Evolutionary conservation across 2,888 invertebrate species (phyloP), one percentile per base, ranked within the genome.

Genomic region (Odontocerum albicorne): DNA sequence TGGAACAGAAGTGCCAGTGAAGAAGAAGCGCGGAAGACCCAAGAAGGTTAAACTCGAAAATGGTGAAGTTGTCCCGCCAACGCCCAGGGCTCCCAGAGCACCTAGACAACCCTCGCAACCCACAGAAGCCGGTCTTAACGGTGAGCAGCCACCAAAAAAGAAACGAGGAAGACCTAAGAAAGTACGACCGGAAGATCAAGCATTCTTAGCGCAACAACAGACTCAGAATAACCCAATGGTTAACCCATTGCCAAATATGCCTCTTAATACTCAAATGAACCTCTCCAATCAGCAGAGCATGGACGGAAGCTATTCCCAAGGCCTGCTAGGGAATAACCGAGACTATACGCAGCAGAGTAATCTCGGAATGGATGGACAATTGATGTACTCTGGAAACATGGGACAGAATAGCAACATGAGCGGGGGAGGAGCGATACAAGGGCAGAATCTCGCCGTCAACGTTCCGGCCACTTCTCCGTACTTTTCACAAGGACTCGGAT

Each of bases 1-100:
- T 71, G 83, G 82, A 63, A 81, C 81, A 45, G 80, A 82, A 66
- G 75, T 86, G 59, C 87, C 89, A 0, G 85, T 87, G 40, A 92
- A 92, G 75, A 92, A 92, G 78, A 92, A 92, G 71, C 80, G 92
- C n/a, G 92, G 92, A 1, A 75, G 92, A n/a, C 92, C 92, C 57
- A 92, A 92, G 76, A 92, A 92, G 72, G 84, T 87, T 19, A 87
- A 87, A 67, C 73, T 79, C 63, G 82, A 82, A 67, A 87, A 84
- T 68, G 86, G 81, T 20, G 86, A 80, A 68, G 80, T 81, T 43
- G 84, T 83, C 57, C 81, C 83, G 38, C 75, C 82, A 7, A 69
- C 75, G 12, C 79, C 79, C 38, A 69, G 75, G 32, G 68, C 77
- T 27, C 75, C 82, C 1, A 72, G 79, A 58, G 76, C 76, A 60